Conservation (phyloP, 2,888 invertebrate genomes). For the Thera britannica region DNA sequence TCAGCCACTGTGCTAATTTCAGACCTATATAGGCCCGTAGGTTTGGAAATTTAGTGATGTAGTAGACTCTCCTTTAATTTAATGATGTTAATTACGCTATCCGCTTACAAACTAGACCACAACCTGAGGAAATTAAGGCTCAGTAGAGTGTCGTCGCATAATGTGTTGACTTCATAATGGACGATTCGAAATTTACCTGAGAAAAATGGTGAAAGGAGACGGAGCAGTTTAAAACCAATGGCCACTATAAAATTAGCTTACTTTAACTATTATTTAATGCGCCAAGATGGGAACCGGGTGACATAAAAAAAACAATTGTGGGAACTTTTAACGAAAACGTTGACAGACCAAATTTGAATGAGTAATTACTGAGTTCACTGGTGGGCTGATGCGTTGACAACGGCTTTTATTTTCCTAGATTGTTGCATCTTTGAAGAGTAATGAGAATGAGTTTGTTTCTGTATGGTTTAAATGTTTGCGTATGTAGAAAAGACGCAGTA, state of each 20-base stretch:
- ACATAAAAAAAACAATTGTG: slow-evolving; percentile 62
- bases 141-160: slow-evolving; percentile 56
- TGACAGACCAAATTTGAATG: slow-evolving; percentile 65
- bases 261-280: slow-evolving; percentile 79
- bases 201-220: slow-evolving; percentile 38
- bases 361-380: slow-evolving; percentile 64
- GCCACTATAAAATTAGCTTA: slow-evolving; percentile 68
- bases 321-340: slow-evolving; percentile 62
- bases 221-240: slow-evolving; percentile 54
- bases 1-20: no score
- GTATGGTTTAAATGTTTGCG: slow-evolving; percentile 22
- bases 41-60: no score
- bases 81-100: background rate
- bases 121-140: slow-evolving; percentile 55
- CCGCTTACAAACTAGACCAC: slow-evolving; percentile 39
- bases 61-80: no score
- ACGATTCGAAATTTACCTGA: slow-evolving; percentile 54
- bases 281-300: slow-evolving; percentile 69
- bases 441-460: slow-evolving; percentile 26
- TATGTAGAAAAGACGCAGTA: slow-evolving; percentile 6
- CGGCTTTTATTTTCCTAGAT: slow-evolving; percentile 34
- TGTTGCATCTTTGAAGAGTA: slow-evolving; percentile 31
- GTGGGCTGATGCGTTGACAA: slow-evolving; percentile 44
- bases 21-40: no score
- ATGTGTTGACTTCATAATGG: slow-evolving; percentile 70